phyloP scores from a whole-genome alignment of 1,140 invertebrate species.

The Cecropterus lyciades region DNA sequence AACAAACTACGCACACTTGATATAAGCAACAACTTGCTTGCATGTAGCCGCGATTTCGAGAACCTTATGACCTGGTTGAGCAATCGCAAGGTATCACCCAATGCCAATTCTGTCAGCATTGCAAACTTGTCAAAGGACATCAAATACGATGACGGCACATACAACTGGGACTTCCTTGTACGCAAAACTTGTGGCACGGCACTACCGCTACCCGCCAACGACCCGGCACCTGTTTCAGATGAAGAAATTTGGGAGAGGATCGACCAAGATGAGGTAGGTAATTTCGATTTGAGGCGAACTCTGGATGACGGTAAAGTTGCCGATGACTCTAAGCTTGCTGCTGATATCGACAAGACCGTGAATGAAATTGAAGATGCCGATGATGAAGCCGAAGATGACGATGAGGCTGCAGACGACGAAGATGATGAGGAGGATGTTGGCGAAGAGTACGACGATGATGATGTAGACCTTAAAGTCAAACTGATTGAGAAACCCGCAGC shows the following conservation, averaged over 20 bases:
- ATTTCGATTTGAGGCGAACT: constrained; percentile 72
- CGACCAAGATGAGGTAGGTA: constrained; percentile 74
- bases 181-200: constrained; percentile 70
- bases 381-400: constrained; percentile 63
- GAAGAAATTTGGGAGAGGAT: constrained; percentile 84
- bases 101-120: constrained; percentile 68
- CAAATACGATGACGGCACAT: constrained; percentile 63
- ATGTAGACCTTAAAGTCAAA: constrained; percentile 71
- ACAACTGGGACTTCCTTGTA: constrained; percentile 77
- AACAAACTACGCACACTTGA: constrained; percentile 87
- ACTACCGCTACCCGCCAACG: constrained; percentile 60
- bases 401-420: constrained; percentile 61
- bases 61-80: constrained; percentile 85
- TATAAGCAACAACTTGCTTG: constrained; percentile 86
- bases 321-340: constrained; percentile 51
- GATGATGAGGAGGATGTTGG: constrained; percentile 53
- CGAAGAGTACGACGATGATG: constrained; percentile 60
- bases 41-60: constrained; percentile 86
- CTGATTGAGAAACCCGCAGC: constrained; percentile 58
- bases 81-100: constrained; percentile 78
- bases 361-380: constrained; percentile 60
- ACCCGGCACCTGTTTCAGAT: constrained; percentile 66
- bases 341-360: constrained; percentile 8
- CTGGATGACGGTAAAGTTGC: constrained; percentile 74
- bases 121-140: constrained; percentile 77